Percentiles rank a stretch among this genome's conserved stretches.
Conservation (phyloP, 2,113 vertebrate species). For the Seriola quinqueradiata region DNA sequence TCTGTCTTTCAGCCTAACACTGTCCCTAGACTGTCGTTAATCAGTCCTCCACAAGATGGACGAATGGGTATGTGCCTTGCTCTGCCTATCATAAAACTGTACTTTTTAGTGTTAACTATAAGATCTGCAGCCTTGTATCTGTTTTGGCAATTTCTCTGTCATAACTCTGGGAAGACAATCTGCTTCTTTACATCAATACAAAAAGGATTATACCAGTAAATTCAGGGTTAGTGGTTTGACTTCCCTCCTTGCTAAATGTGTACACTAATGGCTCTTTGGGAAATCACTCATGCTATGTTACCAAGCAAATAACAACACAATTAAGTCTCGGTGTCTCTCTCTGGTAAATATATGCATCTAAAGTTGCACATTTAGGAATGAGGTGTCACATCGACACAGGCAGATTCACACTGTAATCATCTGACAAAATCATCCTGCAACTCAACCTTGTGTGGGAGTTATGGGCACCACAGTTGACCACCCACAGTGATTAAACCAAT, state of each 20-base stretch:
- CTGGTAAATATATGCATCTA: neutral
- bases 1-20: conserved; percentile 79
- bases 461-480: conserved; percentile 4
- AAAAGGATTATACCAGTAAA: neutral
- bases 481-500: conserved; percentile 36
- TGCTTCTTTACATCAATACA: neutral
- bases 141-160: neutral
- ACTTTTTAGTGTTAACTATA: neutral
- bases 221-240: neutral
- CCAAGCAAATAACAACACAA: neutral
- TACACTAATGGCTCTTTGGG: neutral
- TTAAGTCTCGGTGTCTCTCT: neutral
- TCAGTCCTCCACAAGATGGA: conserved; percentile 86
- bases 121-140: neutral
- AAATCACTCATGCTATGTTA: neutral
- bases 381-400: conserved; percentile 3
- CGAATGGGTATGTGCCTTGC: conserved; percentile 84
- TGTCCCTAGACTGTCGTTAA: conserved; percentile 85
- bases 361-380: neutral
- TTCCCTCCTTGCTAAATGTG: neutral
- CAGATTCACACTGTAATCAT: neutral
- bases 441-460: neutral
- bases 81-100: neutral
- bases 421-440: neutral
- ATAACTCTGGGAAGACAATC: neutral